These are phyloP conservation scores for Polypterus senegalus DNA, from an alignment of 2,113 vertebrate species.

Conservation along the genomic window DNA sequence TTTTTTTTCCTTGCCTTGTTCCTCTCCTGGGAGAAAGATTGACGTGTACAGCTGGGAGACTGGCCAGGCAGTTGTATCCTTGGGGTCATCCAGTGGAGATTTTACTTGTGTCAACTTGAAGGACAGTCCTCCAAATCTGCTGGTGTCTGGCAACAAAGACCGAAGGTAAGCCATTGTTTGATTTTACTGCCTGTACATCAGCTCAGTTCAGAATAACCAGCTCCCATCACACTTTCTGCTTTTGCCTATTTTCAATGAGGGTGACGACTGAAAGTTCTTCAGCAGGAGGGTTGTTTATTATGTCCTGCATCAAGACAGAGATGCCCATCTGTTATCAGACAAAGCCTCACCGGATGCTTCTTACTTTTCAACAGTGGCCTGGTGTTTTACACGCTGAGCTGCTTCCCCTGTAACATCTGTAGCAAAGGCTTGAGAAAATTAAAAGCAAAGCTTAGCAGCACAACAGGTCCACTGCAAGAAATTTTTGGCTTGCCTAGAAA, in stretches of 20 bases:
- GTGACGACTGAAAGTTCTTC: too few species aligned
- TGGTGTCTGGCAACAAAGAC: conserved; percentile 87
- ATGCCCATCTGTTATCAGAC: conserved; percentile 17
- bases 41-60: conserved; percentile 79
- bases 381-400: not conserved
- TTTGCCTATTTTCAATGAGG: too few species aligned
- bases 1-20: conserved; percentile 9
- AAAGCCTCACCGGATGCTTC: conserved; percentile 14
- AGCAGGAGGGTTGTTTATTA: conserved; percentile 8
- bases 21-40: conserved; percentile 44
- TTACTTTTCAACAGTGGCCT: conserved; percentile 12
- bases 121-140: conserved; percentile 62
- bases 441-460: conserved; percentile 27
- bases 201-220: too few species aligned
- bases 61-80: conserved; percentile 49
- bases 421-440: conserved; percentile 32
- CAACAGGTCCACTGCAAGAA: conserved; percentile 37
- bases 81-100: conserved; percentile 71
- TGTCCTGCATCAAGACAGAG: not conserved
- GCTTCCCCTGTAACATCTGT: conserved; percentile 26
- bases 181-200: too few species aligned
- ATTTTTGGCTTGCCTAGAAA: conserved; percentile 31
- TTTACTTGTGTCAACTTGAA: conserved; percentile 79
- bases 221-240: too few species aligned
- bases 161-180: conserved; percentile 55